These are phyloP conservation scores for Atta cephalotes DNA, from an alignment of 1,140 invertebrate species.

Conservation along the genomic window DNA sequence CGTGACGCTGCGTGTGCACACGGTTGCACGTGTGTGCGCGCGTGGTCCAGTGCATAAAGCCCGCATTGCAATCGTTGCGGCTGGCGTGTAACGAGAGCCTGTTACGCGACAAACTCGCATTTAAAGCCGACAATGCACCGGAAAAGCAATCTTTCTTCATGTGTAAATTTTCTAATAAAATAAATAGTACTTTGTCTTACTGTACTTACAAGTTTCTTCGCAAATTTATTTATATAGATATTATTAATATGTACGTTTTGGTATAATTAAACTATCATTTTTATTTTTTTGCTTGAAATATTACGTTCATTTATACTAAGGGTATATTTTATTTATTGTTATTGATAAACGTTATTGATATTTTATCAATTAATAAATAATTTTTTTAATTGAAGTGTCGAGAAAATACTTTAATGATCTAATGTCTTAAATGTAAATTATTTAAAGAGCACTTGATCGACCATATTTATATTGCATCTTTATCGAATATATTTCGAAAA, in stretches of 20 bases:
- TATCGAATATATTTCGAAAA: background rate
- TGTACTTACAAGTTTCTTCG: background rate
- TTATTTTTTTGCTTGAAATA: background rate
- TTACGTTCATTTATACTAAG: background rate
- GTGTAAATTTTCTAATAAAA: slow-evolving; percentile 34
- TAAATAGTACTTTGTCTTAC: background rate
- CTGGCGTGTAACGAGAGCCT: slow-evolving; percentile 46
- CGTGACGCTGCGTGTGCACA: slow-evolving; percentile 65
- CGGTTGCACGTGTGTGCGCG: slow-evolving; percentile 51
- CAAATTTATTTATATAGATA: background rate
- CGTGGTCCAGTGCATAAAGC: slow-evolving; percentile 47
- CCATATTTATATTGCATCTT: background rate
- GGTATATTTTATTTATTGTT: background rate
- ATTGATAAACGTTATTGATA: background rate
- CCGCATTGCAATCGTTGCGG: slow-evolving; percentile 22
- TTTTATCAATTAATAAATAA: background rate
- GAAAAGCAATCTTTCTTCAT: slow-evolving; percentile 4
- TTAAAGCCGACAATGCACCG: slow-evolving; percentile 32
- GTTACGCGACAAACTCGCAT: slow-evolving; percentile 45
- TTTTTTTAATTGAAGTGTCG: background rate
- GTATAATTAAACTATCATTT: background rate
- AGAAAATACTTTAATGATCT: background rate
- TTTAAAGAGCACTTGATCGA: background rate
- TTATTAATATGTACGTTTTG: background rate
- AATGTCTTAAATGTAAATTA: background rate